These are phyloP conservation scores for Tetragonula carbonaria DNA, from an alignment of 2,888 invertebrate species.

Conservation along the genomic window DNA sequence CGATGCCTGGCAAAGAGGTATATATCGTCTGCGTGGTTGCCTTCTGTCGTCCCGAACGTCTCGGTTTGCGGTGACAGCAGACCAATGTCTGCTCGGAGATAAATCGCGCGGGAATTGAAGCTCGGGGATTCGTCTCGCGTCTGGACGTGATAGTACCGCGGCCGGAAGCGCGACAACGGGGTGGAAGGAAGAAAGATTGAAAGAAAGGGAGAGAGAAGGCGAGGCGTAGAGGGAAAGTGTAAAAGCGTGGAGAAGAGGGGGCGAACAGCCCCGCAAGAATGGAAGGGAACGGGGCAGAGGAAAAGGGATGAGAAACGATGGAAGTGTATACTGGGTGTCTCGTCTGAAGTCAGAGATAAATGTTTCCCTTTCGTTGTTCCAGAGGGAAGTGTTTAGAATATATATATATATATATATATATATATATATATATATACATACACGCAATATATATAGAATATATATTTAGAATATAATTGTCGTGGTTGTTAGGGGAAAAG, in stretches of 20 bases:
- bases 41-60: conserved; percentile 44
- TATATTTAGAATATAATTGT: no score
- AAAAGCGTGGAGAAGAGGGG: conserved; percentile 29
- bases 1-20: conserved; percentile 10
- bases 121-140: conserved; percentile 80
- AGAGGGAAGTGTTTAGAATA: no score
- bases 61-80: conserved; percentile 54
- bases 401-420: no score
- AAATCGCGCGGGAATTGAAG: conserved; percentile 81
- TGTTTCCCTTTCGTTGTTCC: background rate
- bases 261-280: conserved; percentile 2
- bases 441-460: no score
- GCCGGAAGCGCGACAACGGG: no score
- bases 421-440: no score
- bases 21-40: conserved; percentile 40
- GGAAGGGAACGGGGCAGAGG: background rate
- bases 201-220: background rate
- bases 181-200: background rate
- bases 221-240: conserved; percentile 28
- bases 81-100: conserved; percentile 70
- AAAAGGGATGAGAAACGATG: conserved; percentile 58
- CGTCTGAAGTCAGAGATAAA: background rate
- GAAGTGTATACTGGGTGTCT: conserved; percentile 42
- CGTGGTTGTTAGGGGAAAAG: no score
- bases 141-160: conserved; percentile 57